phyloP scores from a whole-genome alignment of 2,113 vertebrate species.

The Eurypyga helias region DNA sequence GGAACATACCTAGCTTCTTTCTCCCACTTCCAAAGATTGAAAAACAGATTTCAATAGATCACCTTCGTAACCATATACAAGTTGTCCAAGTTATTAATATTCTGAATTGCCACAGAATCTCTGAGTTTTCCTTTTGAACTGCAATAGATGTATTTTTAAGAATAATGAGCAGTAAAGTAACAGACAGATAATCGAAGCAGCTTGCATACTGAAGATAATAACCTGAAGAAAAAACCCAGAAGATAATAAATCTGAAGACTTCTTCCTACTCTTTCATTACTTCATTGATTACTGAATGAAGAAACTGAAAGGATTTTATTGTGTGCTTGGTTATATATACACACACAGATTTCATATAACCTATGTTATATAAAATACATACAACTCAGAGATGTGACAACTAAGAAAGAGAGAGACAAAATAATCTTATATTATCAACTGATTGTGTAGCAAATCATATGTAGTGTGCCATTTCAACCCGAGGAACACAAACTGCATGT shows the following conservation, averaged over 20 bases:
- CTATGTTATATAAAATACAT: not conserved
- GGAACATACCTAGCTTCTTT: not conserved
- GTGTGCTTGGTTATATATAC: not conserved
- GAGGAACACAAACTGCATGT: not conserved
- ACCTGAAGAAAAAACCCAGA: not conserved
- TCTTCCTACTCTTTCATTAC: not conserved
- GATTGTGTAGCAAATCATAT: not conserved
- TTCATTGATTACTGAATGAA: not conserved
- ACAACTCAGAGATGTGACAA: not conserved
- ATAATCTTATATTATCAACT: not conserved
- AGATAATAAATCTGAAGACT: not conserved
- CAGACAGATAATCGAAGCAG: not conserved
- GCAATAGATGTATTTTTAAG: not conserved
- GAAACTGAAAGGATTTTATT: not conserved
- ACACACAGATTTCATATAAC: too few relatives aligned
- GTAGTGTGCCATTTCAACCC: not conserved
- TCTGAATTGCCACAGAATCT: not conserved
- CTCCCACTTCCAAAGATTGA: not conserved
- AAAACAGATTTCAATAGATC: not conserved
- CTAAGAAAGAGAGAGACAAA: not conserved
- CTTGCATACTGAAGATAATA: not conserved
- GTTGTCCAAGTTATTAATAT: not conserved
- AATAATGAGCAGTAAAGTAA: not conserved
- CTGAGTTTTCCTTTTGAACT: not conserved
- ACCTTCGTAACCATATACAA: not conserved